Conservation (phyloP, 1,140 invertebrate species). For the Epicauta chinensis region DNA sequence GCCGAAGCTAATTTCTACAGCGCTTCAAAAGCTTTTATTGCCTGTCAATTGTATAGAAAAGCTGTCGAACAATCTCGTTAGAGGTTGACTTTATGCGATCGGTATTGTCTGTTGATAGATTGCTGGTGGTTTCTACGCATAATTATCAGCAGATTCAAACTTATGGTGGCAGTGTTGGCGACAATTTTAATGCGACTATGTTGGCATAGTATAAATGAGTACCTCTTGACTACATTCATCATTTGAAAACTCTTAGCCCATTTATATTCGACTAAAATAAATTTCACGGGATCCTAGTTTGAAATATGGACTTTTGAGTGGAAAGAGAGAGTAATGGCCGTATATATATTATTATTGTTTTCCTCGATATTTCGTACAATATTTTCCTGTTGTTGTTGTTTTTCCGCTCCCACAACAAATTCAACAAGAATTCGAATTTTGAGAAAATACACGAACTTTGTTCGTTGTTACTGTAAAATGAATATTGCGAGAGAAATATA, state of each 20-base stretch:
- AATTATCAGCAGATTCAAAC: not conserved
- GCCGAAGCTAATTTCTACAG: too few species aligned
- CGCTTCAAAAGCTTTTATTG: too few species aligned
- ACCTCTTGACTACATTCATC: conserved; percentile 2
- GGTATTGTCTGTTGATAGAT: too few species aligned
- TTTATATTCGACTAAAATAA: conserved; percentile 7
- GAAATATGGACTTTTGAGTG: conserved; percentile 9
- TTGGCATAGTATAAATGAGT: conserved; percentile 1
- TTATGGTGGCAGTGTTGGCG: not conserved
- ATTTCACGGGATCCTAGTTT: conserved; percentile 3
- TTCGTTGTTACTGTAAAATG: too few species aligned
- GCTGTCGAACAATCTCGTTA: not conserved
- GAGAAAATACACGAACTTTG: too few species aligned
- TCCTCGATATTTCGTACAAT: not conserved
- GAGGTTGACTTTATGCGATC: not conserved
- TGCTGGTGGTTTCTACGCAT: too few species aligned
- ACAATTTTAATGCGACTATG: too few species aligned
- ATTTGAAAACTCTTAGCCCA: conserved; percentile 2
- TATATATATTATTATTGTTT: conserved; percentile 8
- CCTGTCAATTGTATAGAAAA: too few species aligned
- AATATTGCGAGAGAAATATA: too few species aligned
- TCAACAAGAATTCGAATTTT: too few species aligned
- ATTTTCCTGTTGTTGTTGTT: too few species aligned
- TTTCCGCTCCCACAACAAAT: too few species aligned
- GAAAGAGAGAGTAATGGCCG: not conserved